These are phyloP conservation scores for Creontiades dilutus DNA, from an alignment of 2,888 invertebrate species.

Conservation along the genomic window DNA sequence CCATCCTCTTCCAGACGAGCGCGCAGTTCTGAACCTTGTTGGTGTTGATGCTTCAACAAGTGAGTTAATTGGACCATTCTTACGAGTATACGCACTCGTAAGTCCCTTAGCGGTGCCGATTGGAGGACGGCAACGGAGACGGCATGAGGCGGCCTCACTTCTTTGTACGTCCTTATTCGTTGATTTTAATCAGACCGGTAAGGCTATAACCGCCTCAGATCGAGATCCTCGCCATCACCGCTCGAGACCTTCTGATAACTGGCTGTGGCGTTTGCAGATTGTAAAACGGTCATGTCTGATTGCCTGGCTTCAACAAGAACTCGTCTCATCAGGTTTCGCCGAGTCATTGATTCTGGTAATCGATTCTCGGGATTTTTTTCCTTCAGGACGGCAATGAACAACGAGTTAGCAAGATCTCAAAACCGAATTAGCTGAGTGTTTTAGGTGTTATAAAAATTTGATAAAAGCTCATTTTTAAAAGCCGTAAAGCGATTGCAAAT, in stretches of 20 bases:
- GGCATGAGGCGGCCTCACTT: neutral
- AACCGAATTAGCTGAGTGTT: too few relatives aligned
- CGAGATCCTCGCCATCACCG: neutral
- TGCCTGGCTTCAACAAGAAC: neutral
- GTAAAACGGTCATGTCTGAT: neutral
- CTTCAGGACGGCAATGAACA: too few relatives aligned
- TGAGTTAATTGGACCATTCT: neutral
- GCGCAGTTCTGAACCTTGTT: neutral
- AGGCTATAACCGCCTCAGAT: neutral
- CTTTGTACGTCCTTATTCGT: neutral
- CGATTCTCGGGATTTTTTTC: too few relatives aligned
- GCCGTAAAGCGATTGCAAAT: too few relatives aligned
- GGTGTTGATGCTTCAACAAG: neutral
- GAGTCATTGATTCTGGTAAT: neutral
- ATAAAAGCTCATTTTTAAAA: too few relatives aligned
- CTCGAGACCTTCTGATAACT: neutral
- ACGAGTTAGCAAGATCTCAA: too few relatives aligned
- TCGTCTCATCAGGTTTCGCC: neutral
- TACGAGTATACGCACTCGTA: neutral
- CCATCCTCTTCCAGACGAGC: neutral
- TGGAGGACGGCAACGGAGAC: neutral
- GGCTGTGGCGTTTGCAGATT: neutral
- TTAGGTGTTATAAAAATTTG: too few relatives aligned
- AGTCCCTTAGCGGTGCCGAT: slow-evolving; percentile 7
- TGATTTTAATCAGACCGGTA: slow-evolving; percentile 6